phyloP scores from a whole-genome alignment of 2,888 invertebrate genomes.

The Drosophila limbata region DNA sequence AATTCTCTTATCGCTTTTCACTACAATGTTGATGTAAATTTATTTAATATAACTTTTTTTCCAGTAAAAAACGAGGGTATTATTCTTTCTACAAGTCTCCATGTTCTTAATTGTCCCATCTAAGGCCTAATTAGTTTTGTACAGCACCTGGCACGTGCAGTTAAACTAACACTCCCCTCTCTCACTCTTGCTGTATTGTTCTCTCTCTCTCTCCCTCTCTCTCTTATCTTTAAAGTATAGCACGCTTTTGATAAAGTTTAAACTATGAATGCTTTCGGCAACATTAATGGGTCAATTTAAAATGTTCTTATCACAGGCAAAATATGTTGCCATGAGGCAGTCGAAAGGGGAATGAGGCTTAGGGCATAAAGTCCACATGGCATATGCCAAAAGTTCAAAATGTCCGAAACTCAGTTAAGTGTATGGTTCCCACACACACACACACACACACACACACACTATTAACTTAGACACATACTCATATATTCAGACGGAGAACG shows the following conservation, averaged over 20 bases:
- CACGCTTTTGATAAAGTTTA: slow-evolving; percentile 6
- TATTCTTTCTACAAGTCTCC: too few species aligned
- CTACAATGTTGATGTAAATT: too few species aligned
- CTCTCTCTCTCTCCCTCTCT: not conserved
- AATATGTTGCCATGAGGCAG: slow-evolving; percentile 21
- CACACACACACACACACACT: slow-evolving; percentile 10
- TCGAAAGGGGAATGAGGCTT: not conserved
- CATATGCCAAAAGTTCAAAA: slow-evolving; percentile 45
- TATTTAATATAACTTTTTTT: too few species aligned
- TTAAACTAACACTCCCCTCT: not conserved
- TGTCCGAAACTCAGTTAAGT: slow-evolving; percentile 20
- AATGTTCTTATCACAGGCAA: slow-evolving; percentile 13
- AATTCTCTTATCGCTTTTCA: too few species aligned
- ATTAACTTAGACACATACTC: not conserved
- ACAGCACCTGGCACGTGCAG: not conserved
- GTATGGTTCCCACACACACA: slow-evolving; percentile 18
- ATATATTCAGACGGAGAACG: slow-evolving; percentile 28
- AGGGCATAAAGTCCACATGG: slow-evolving; percentile 37
- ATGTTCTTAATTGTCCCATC: not conserved
- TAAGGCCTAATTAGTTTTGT: slow-evolving; percentile 1
- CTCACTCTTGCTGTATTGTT: not conserved
- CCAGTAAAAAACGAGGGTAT: too few species aligned
- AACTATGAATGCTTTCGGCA: slow-evolving; percentile 6
- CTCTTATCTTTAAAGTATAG: slow-evolving; percentile 12
- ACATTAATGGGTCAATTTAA: slow-evolving; percentile 3